Evolutionary conservation across 2,797 vertebrate genomes (phyloP), one percentile per base, ranked within the genome.

Genomic region (Crax fasciolata): DNA sequence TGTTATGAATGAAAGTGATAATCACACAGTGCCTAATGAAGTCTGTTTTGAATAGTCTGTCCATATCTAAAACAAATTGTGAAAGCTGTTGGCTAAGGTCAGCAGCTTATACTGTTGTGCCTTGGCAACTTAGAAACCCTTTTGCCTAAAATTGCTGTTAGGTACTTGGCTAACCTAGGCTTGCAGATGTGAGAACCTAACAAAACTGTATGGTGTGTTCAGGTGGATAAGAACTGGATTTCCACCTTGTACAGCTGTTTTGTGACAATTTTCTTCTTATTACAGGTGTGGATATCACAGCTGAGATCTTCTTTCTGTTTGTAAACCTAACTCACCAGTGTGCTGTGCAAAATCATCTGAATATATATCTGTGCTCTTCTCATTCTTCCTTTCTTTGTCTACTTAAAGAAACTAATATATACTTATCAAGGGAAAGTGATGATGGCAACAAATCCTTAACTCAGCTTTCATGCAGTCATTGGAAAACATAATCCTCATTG

Each of bases 191-290:
- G 41, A 91, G 51, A 90, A 35, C 19, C 27, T 84, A 52, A 30
- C 30, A 62, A 0, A 8, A 15, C 39, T 81, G 81, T 79, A 11
- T 54, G 77, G 9, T 49, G 28, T 87, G 61, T 32, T 77, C 65
- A 90, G 80, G 81, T 82, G 63, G 90, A 32, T 79, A 74, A 71
- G 71, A 91, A 74, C 15, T 76, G 3, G 8, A 3, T 77, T 89
- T 90, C 46, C 58, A 58, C 30, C 32, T 79, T 88, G 59, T 57
- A 63, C 21, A 95, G 74, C 27, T 78, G 19, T 67, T 90, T 79
- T 54, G 55, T 76, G 44, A 54, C 24, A 0, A 0, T 39, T 83
- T 83, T 49, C 15, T 61, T 84, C 88, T 51, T 14, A 57, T 70
- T 86, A 66, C 3, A 10, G 6, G 73, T 84, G 28, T 73, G 19